Percentiles rank a stretch among this genome's conserved stretches.
phyloP scores from a whole-genome alignment of 2,888 invertebrate species.

The Rhodophaea formosa region DNA sequence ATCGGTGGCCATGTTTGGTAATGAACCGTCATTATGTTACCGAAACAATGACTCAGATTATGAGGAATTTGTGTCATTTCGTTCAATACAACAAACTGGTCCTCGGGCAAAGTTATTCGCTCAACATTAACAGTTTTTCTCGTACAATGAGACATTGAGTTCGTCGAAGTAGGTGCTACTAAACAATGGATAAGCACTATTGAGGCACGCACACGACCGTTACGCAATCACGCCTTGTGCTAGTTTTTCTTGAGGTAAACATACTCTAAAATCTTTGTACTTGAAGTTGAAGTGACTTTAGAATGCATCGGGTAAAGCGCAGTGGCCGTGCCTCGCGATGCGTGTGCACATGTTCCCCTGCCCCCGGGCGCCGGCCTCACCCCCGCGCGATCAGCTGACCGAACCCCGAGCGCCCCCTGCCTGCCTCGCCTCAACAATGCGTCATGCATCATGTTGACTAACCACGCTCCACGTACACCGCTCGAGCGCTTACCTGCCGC shows the following conservation, averaged over 20 bases:
- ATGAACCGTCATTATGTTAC: neutral
- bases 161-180: slow-evolving; percentile 41
- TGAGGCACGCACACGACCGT: slow-evolving; percentile 45
- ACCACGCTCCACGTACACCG: slow-evolving; percentile 45
- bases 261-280: slow-evolving; percentile 40
- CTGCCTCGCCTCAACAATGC: slow-evolving; percentile 45
- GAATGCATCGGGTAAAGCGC: slow-evolving; percentile 50
- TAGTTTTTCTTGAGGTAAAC: slow-evolving; percentile 54
- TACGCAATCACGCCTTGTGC: slow-evolving; percentile 65
- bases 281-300: slow-evolving; percentile 44
- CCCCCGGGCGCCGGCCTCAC: slow-evolving; percentile 26
- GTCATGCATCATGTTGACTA: slow-evolving; percentile 56
- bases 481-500: slow-evolving; percentile 45
- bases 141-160: slow-evolving; percentile 47
- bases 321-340: slow-evolving; percentile 47
- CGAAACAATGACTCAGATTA: slow-evolving; percentile 1
- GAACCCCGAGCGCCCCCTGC: slow-evolving; percentile 48
- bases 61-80: neutral
- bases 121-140: slow-evolving; percentile 11
- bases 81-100: neutral
- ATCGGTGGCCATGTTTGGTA: slow-evolving; percentile 3
- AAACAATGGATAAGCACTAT: slow-evolving; percentile 38
- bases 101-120: neutral
- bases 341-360: slow-evolving; percentile 47
- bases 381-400: slow-evolving; percentile 69